Percentiles rank a stretch among this genome's conserved stretches.
phyloP scores from a whole-genome alignment of 2,888 invertebrate genomes.

The Hirudinaria manillensis region DNA sequence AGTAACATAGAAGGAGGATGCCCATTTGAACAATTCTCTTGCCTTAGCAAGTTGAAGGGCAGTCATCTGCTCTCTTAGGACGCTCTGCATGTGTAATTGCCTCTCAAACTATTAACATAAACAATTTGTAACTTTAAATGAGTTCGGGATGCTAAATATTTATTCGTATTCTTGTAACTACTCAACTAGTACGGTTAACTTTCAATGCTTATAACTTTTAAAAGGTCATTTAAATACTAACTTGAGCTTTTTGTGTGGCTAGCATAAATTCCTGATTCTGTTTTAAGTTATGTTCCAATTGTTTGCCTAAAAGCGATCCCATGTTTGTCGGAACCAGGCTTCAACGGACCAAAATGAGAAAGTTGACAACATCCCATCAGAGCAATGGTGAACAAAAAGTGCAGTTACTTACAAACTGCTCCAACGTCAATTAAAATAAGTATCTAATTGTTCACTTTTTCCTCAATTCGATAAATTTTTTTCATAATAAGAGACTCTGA shows the following conservation, averaged over 20 bases:
- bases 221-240: background rate
- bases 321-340: conserved; percentile 50
- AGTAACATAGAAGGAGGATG: conserved; percentile 60
- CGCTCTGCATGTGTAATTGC: conserved; percentile 73
- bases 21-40: conserved; percentile 70
- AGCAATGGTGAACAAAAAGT: too few relatives aligned
- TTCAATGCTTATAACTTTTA: too few relatives aligned
- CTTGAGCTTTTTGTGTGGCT: conserved; percentile 59
- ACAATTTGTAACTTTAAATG: background rate
- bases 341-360: background rate
- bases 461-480: background rate
- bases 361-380: background rate
- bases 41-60: conserved; percentile 65
- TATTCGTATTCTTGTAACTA: too few relatives aligned
- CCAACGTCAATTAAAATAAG: background rate
- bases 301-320: conserved; percentile 62
- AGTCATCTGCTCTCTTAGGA: conserved; percentile 69
- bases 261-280: conserved; percentile 68
- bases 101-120: conserved; percentile 62
- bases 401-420: too few relatives aligned
- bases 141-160: background rate
- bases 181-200: too few relatives aligned
- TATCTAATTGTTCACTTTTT: background rate
- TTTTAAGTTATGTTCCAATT: conserved; percentile 66
- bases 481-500: too few relatives aligned